phyloP scores from a whole-genome alignment of 2,888 invertebrate genomes.

The Drosophila suboccidentalis region DNA sequence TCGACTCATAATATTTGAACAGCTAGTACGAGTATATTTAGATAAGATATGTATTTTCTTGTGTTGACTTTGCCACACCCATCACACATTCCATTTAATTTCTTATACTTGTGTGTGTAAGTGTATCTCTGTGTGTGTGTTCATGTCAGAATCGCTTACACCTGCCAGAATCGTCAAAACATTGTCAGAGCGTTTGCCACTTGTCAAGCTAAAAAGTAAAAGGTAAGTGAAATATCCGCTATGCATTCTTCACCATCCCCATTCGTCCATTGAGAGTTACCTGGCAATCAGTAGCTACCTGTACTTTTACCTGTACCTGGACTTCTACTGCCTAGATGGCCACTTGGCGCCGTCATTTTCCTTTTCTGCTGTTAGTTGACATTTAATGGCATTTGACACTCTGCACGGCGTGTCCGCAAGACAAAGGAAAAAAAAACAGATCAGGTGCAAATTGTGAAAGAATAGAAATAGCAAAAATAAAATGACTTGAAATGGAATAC shows the following conservation, averaged over 20 bases:
- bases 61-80: constrained; percentile 52
- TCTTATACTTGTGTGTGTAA: constrained; percentile 17
- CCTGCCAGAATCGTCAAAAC: constrained; percentile 64
- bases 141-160: constrained; percentile 57
- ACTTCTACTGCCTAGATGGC: constrained; percentile 43
- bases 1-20: constrained; percentile 48
- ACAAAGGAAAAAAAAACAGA: constrained; percentile 48
- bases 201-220: constrained; percentile 53
- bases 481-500: constrained; percentile 13
- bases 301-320: constrained; percentile 4
- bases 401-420: constrained; percentile 51
- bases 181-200: constrained; percentile 67
- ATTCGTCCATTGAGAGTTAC: constrained; percentile 8
- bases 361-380: constrained; percentile 64
- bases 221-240: constrained; percentile 70
- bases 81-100: constrained; percentile 38
- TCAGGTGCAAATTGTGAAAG: constrained; percentile 51
- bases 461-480: constrained; percentile 24
- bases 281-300: constrained; percentile 66
- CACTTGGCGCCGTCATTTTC: constrained; percentile 55
- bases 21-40: constrained; percentile 39
- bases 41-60: constrained; percentile 47
- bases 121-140: constrained; percentile 18
- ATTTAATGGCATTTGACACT: constrained; percentile 78
- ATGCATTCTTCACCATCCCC: constrained; percentile 6